These are phyloP conservation scores for Oophaga sylvatica DNA, from an alignment of 2,797 vertebrate species.

Conservation along the genomic window DNA sequence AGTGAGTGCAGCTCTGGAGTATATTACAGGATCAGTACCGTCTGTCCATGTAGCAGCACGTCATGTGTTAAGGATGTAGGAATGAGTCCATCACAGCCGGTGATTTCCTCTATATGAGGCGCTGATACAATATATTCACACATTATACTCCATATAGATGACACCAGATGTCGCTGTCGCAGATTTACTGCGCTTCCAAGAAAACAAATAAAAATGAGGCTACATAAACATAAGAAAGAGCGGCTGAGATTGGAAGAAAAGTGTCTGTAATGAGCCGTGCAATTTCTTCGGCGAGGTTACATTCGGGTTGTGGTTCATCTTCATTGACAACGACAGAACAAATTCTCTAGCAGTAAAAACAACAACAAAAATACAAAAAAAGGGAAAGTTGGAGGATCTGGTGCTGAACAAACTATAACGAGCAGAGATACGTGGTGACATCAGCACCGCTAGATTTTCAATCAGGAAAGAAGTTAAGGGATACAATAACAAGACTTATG, in stretches of 20 bases:
- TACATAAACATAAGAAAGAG: conserved; percentile 9
- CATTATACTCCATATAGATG: background rate
- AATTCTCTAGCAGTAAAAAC: background rate
- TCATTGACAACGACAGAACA: background rate
- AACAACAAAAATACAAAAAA: background rate
- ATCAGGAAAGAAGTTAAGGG: no score
- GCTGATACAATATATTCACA: conserved; percentile 16
- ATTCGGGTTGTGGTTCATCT: background rate
- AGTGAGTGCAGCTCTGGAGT: no score
- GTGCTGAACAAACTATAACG: background rate
- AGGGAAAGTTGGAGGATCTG: background rate
- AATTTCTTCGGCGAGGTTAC: conserved; percentile 15
- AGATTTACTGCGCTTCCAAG: background rate
- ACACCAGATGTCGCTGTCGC: background rate
- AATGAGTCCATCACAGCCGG: background rate
- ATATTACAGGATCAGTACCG: background rate
- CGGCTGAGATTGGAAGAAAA: conserved; percentile 10
- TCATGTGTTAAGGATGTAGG: background rate
- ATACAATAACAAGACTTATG: no score
- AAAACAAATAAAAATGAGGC: conserved; percentile 30
- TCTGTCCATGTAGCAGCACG: no score
- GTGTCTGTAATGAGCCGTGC: conserved; percentile 15
- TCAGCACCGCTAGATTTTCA: background rate
- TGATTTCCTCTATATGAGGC: background rate
- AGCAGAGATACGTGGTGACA: background rate